Base-by-base conservation (phyloP, 2,888 invertebrate genomes). In the Drosophila picticornis region DNA sequence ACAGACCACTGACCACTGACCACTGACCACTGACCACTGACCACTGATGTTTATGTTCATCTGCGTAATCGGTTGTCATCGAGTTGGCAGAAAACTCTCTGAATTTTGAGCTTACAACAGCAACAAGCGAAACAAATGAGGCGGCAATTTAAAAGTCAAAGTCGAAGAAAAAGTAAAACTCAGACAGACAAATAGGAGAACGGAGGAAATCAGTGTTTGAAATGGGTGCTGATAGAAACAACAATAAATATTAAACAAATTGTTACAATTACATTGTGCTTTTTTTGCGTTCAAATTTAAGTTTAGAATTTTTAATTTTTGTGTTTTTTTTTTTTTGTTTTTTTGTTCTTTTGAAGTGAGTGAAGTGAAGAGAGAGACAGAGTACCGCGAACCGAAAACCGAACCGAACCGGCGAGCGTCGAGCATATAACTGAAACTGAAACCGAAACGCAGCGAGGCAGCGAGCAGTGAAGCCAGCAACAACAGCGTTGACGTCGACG, bases 391-490 rank as follows among this genome's bases (percentile, higher is more conserved):
- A 43, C 64, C 40, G 63, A 72, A 66, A 69, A 64, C 62, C 72
- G 77, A 81, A 89, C 91, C 83, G 85, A 83, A 86, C 84, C 91
- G 90, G 87, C 82, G 90, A 87, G 80, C 82, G 85, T 83, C 91
- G 80, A 86, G 65, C 72, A 86, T 88, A 78, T 80, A 86, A 90
- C 86, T 82, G 83, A 91, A 82, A 91, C 86, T 82, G 77, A 91
- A 91, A 77, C 75, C 64, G 63, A 69, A 74, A 62, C 70, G 62
- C 68, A 63, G 65, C 77, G 25, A 70, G 27, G 22, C 55, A 34
- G 46, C 60, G 27, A 60, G 34, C 50, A 65, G 61, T 69, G 60
- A 43, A 40, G 53, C 59, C 59, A 51, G 51, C 80, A 51, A 29
- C 65, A 34, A 25, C 63, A 59, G 46, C 58, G 43, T n/a, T 38